Percentiles rank a stretch among this genome's conserved stretches.
These are phyloP conservation scores for Pachyramphus minor DNA, from an alignment of 2,113 vertebrate species.

Conservation along the genomic window DNA sequence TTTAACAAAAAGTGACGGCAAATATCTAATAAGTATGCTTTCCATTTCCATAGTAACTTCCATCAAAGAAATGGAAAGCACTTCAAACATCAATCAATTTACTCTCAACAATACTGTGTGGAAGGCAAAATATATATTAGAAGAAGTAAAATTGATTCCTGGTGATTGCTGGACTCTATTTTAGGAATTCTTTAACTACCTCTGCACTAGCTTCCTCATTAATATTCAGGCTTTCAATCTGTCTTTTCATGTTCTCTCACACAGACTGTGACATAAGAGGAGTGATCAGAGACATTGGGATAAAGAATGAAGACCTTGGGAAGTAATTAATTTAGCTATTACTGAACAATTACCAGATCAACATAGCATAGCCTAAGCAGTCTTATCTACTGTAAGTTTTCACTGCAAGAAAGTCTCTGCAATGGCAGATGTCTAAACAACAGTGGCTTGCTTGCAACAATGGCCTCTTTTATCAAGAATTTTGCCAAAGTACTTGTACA, in stretches of 20 bases:
- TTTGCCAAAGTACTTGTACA: not conserved
- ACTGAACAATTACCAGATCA: not conserved
- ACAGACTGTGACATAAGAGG: not conserved
- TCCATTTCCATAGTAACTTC: slow-evolving; percentile 51
- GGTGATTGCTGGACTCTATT: slow-evolving; percentile 1
- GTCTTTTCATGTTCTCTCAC: not conserved
- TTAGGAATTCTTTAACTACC: not conserved
- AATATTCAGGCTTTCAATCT: not conserved
- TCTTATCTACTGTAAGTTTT: not conserved
- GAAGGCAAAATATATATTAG: slow-evolving; percentile 48
- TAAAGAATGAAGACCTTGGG: not conserved
- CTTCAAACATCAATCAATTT: slow-evolving; percentile 56
- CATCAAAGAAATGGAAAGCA: slow-evolving; percentile 13
- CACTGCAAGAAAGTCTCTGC: not conserved
- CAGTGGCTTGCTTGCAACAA: not conserved
- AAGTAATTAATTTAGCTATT: not conserved
- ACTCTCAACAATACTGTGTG: not conserved
- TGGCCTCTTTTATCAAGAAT: not conserved
- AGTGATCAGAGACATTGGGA: not conserved
- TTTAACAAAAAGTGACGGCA: slow-evolving; percentile 11
- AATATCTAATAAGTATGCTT: slow-evolving; percentile 39
- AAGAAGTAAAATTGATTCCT: slow-evolving; percentile 27
- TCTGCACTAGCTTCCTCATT: not conserved
- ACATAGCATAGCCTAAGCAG: not conserved
- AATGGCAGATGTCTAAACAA: not conserved